Base-by-base conservation (phyloP, 2,888 invertebrate genomes). In the Heliconius ethilla region DNA sequence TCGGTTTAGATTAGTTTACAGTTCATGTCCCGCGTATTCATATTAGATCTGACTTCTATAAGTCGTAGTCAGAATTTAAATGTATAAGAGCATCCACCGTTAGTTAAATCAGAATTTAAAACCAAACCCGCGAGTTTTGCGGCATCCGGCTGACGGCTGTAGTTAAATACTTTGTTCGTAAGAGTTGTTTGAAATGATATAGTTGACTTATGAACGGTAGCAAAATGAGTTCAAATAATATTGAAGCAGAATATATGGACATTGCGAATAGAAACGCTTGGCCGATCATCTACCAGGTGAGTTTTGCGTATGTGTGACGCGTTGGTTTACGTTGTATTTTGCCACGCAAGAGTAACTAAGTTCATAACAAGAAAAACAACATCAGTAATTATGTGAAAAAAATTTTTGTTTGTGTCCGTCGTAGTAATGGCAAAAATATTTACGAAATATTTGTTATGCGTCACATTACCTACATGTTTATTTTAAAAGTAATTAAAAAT, bases 191-290 rank as follows among this genome's bases (percentile, higher is more conserved):
- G 87, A 86, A 85, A 89, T 88, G 88, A 82, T 84, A 86, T 86
- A 86, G 83, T 83, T 82, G 81, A 80, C 81, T 80, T 82, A 86
- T 88, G 86, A 86, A 85, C 82, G 84, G 83, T 78, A 84, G 83
- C 78, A 88, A 86, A 80, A 88, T 87, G 87, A 85, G 79, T 85
- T 82, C 83, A 45, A 89, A 87, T 83, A 89, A 85, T 78, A 85
- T 97, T 82, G 97, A 97, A 92, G 95, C 95, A 75, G 97, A 97
- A 92, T 97, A 96, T 92, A 92, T 95, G 85, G 96, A 96, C 87
- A 95, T 97, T 85, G 96, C 95, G 86, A 95, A 95, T 83, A 96
- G 95, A 86, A 95, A 95, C 88, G 96, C 96, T 82, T 97, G 97
- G 97, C 92, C 95, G 81, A 90, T 95, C 82, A 91, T 96, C 82